Evolutionary conservation across 1,140 invertebrate genomes (phyloP), one percentile per base, ranked within the genome.

Genomic region (Macrobrachium nipponense): DNA sequence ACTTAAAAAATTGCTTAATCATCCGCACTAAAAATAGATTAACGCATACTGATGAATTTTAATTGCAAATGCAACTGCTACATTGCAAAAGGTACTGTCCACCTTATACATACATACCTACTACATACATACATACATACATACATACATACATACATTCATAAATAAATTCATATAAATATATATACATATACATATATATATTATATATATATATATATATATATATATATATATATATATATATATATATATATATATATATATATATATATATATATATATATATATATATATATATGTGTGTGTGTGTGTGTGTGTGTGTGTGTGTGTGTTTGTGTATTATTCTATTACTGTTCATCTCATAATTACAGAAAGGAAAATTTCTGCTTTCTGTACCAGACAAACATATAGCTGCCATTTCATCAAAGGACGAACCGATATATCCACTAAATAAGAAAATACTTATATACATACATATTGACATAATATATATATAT

Each of bases 141-240:
- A 62, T 23, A 62, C 58, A 62, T 60, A 62, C 58, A 62, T 23
- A 79, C 14, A 66, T 27, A 66, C 14, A 66, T 27, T 7, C 14
- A 66, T 27, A 66, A 5, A 66, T 27, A 66, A 23, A 79, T 60
- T 60, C 58, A 79, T 60, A 79, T 60, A 79, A 23, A 61, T 60
- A 79, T 60, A 79, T 51, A 77, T 51, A 77, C 43, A 77, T 51
- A 77, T 51, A 77, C 43, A 77, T n/a, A n/a, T n/a, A n/a, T n/a
- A n/a, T n/a, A n/a, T n/a, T 44, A 76, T 51, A 77, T 76, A 20
- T 76, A 20, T 76, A 20, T 76, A 20, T 76, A 20, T 76, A 20
- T 76, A 20, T 76, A 20, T 76, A 20, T 76, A 20, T 76, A 20
- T 51, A 20, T 76, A 15, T 76, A 15, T 76, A 20, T 76, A 20